These are phyloP conservation scores for Heliconius melpomene DNA, from an alignment of 1,140 invertebrate species.

Conservation along the genomic window DNA sequence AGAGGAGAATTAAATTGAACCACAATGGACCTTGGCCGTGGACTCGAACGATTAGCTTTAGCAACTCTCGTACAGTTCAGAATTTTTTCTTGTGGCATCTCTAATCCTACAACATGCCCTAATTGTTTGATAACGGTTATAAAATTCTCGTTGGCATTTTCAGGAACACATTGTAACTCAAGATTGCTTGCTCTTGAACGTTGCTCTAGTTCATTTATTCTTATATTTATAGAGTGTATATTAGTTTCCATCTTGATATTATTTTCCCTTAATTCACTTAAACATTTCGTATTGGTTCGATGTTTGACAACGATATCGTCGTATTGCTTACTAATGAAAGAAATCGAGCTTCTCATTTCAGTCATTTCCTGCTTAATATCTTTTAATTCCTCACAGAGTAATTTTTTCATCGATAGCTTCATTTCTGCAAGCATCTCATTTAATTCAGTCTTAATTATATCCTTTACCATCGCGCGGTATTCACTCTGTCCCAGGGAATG, in stretches of 20 bases:
- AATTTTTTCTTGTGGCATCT: conserved; percentile 33
- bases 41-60: conserved; percentile 34
- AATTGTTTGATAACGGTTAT: conserved; percentile 30
- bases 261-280: too few relatives aligned
- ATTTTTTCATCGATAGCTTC: too few relatives aligned
- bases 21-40: conserved; percentile 32
- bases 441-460: too few relatives aligned
- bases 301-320: conserved; percentile 39
- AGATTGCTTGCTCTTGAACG: conserved; percentile 38
- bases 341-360: conserved; percentile 37
- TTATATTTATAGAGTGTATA: not conserved
- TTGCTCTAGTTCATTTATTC: conserved; percentile 43
- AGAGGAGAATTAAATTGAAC: too few relatives aligned
- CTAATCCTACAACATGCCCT: conserved; percentile 30
- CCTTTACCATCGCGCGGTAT: too few relatives aligned
- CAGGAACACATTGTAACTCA: conserved; percentile 45
- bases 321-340: conserved; percentile 38
- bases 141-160: conserved; percentile 42
- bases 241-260: too few relatives aligned
- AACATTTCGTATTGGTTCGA: not conserved
- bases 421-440: too few relatives aligned
- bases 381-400: conserved; percentile 28
- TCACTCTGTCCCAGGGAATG: too few relatives aligned
- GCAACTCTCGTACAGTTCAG: conserved; percentile 36
- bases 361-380: conserved; percentile 38